Evolutionary conservation across 2,113 vertebrate species (phyloP), one percentile per base, ranked within the genome.

Genomic region (Nannospalax galili): DNA sequence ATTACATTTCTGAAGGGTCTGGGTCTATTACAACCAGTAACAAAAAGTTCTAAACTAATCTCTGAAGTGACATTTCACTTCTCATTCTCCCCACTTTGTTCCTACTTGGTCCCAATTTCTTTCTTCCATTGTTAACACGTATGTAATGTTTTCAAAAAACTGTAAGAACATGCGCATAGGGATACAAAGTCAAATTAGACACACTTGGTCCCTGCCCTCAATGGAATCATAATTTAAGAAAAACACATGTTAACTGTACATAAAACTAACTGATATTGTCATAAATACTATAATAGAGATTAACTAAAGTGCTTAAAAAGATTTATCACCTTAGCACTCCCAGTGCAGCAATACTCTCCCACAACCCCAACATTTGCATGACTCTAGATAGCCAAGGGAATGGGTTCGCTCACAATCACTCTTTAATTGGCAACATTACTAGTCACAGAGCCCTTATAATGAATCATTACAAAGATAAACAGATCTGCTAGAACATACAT

Each of bases 121-220:
- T 52, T 91, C 35, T 62, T 37, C n/a, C 28, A 32, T 93, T 56
- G 28, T 88, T 86, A 87, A 84, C 58, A 92, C n/a, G 91, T 84
- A 93, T 26, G 37, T 62, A 92, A 35, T 37, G 7, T 16, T 89
- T 86, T 45, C 56, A 87, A 91, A 91, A 96, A 95, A 64, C 30
- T 32, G 40, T 4, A 96, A 3, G 32, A 14, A 81, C 86, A 69
- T 4, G 79, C 42, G 24, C 56, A 92, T 1, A 82, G 62, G 40
- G 8, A 81, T 62, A 82, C 26, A 82, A 79, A 87, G 42, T 80
- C 56, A 40, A 88, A 3, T 52, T 74, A 87, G 28, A 65, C 9
- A 92, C 5, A 16, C 52, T 52, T 80, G 70, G 62, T 62, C 24
- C 67, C 37, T 74, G 10, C 1, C 64, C 42, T 85, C 64, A 74